These are phyloP conservation scores for Chaitophorus viminalis DNA, from an alignment of 2,888 invertebrate genomes.

Conservation along the genomic window DNA sequence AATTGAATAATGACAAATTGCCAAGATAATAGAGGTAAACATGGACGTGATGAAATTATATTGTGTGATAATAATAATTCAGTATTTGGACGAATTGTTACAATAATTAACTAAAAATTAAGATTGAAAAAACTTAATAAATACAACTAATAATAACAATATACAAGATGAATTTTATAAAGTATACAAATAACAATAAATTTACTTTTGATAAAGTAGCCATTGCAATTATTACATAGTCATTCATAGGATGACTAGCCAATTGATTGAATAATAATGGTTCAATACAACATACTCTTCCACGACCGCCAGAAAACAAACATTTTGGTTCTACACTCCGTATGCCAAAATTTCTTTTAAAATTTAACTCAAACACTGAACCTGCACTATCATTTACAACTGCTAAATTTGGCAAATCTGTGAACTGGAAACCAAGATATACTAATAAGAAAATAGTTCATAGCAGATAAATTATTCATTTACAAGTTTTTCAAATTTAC, in stretches of 20 bases:
- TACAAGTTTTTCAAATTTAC: background rate
- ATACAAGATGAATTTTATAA: background rate
- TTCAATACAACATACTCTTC: constrained; percentile 86
- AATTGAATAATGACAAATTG: constrained; percentile 87
- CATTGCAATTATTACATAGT: constrained; percentile 85
- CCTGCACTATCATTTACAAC: constrained; percentile 92
- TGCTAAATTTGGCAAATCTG: constrained; percentile 79
- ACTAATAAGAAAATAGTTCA: background rate
- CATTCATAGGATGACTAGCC: constrained; percentile 76
- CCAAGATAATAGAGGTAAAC: constrained; percentile 92
- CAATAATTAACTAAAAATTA: constrained; percentile 75
- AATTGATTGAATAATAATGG: constrained; percentile 74
- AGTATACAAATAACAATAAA: constrained; percentile 46
- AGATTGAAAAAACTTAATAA: background rate
- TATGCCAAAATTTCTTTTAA: constrained; percentile 87
- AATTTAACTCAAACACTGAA: constrained; percentile 93
- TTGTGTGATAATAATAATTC: constrained; percentile 82
- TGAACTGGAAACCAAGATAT: constrained; percentile 70
- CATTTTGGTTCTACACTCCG: constrained; percentile 90
- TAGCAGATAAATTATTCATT: background rate
- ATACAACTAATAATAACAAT: background rate
- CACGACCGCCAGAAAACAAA: constrained; percentile 95
- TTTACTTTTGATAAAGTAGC: constrained; percentile 90
- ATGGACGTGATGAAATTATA: constrained; percentile 76
- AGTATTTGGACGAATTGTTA: constrained; percentile 80